These are phyloP conservation scores for Willowsia nigromaculata DNA, from an alignment of 2,888 invertebrate species.

Conservation along the genomic window DNA sequence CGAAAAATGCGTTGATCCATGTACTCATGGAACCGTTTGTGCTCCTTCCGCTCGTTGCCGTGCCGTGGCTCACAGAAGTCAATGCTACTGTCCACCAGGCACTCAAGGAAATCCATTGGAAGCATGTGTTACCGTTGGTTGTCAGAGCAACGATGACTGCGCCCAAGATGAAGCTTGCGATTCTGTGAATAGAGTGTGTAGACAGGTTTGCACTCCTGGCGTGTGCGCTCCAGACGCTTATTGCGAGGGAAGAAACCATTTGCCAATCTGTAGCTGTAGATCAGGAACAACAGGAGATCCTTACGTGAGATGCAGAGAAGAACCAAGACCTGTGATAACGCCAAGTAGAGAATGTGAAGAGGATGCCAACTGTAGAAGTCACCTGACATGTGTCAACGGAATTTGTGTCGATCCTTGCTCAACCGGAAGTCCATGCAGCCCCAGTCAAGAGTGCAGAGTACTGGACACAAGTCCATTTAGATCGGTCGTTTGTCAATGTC, in stretches of 20 bases:
- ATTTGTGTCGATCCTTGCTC: slow-evolving; percentile 90
- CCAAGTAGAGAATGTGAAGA: slow-evolving; percentile 85
- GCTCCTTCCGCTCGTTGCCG: slow-evolving; percentile 90
- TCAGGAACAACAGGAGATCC: slow-evolving; percentile 90
- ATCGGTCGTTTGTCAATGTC: slow-evolving; percentile 93
- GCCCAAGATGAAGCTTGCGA: slow-evolving; percentile 92
- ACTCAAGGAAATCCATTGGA: slow-evolving; percentile 91
- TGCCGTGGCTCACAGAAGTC: slow-evolving; percentile 88
- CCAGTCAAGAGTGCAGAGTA: slow-evolving; percentile 89
- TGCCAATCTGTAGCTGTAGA: slow-evolving; percentile 88
- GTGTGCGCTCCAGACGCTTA: slow-evolving; percentile 89
- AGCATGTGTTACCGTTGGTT: slow-evolving; percentile 90
- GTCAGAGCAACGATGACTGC: slow-evolving; percentile 94
- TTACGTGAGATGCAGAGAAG: slow-evolving; percentile 84
- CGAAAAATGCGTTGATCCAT: slow-evolving; percentile 90
- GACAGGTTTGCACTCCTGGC: slow-evolving; percentile 90
- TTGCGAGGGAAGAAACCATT: slow-evolving; percentile 88
- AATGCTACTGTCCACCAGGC: slow-evolving; percentile 84
- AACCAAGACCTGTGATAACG: slow-evolving; percentile 34
- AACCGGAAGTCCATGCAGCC: slow-evolving; percentile 84
- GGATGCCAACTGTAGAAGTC: slow-evolving; percentile 89
- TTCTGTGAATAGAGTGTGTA: slow-evolving; percentile 89
- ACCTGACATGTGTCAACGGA: slow-evolving; percentile 88
- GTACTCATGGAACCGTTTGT: slow-evolving; percentile 85
- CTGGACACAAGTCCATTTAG: slow-evolving; percentile 89